Evolutionary conservation across 64 coral and sea anemone species (phyloP).

Genomic region (Montipora sp.): DNA sequence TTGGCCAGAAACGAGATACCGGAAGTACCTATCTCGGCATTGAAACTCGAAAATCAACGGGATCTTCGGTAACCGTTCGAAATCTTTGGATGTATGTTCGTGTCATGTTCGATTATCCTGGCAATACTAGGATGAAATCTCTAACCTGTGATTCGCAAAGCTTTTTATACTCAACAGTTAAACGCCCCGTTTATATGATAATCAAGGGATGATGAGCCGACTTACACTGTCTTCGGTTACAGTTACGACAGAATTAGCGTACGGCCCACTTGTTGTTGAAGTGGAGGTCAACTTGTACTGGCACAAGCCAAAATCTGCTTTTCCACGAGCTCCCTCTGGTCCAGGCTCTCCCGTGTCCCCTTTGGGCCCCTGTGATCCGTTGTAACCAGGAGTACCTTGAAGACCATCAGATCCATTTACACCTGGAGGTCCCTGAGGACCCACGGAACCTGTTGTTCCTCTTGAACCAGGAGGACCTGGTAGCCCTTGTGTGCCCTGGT

Average conservation of each 20-base stretch:
- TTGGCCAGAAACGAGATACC: too few species aligned
- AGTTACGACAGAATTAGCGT: neutral
- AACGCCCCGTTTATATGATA: too few species aligned
- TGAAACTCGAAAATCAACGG: too few species aligned
- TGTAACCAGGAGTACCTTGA: constrained; percentile 24
- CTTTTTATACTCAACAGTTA: too few species aligned
- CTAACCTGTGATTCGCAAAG: too few species aligned
- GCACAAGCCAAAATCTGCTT: neutral
- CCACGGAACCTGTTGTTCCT: constrained; percentile 9
- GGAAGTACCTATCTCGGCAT: too few species aligned
- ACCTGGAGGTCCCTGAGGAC: constrained; percentile 22
- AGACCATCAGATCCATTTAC: constrained; percentile 1
- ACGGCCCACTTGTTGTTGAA: constrained; percentile 9
- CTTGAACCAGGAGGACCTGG: constrained; percentile 31
- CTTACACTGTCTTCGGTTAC: neutral
- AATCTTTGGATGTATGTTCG: too few species aligned
- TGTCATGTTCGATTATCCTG: too few species aligned
- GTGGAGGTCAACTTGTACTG: neutral
- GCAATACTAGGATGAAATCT: too few species aligned
- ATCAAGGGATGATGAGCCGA: neutral
- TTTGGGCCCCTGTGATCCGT: constrained; percentile 32
- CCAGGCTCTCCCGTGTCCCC: constrained; percentile 56
- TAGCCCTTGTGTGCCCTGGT: constrained; percentile 4
- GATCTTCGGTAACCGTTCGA: too few species aligned
- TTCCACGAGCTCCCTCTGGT: constrained; percentile 20